Conservation (phyloP, 2,888 invertebrate species). For the Gymnoscelis rufifasciata region DNA sequence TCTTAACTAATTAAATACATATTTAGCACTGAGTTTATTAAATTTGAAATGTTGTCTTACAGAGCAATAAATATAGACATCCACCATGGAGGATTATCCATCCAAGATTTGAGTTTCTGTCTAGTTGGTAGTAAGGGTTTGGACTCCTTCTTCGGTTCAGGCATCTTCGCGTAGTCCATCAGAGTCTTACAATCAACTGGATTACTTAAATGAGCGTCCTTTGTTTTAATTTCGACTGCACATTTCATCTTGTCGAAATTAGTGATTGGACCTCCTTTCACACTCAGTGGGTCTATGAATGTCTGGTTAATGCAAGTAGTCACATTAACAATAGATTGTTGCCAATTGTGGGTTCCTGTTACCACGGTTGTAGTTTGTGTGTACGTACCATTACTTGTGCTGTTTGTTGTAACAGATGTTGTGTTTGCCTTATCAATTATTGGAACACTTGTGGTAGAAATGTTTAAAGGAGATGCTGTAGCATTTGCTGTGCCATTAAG, state of each 20-base stretch:
- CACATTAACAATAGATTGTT: slow-evolving; percentile 28
- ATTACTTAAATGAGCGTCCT: slow-evolving; percentile 40
- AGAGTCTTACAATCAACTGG: slow-evolving; percentile 53
- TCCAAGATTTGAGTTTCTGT: slow-evolving; percentile 53
- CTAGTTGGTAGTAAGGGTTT: slow-evolving; percentile 46
- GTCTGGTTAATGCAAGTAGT: slow-evolving; percentile 42
- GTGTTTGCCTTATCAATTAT: neutral
- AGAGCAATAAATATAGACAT: slow-evolving; percentile 60
- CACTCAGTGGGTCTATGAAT: slow-evolving; percentile 50
- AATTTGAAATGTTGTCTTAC: slow-evolving; percentile 24
- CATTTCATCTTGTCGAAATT: slow-evolving; percentile 51
- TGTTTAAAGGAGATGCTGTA: neutral
- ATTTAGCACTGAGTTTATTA: no score
- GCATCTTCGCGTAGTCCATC: slow-evolving; percentile 55
- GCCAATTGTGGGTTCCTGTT: neutral
- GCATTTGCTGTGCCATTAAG: neutral
- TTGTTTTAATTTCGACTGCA: slow-evolving; percentile 55
- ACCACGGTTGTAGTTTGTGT: slow-evolving; percentile 24
- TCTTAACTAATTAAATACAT: no score
- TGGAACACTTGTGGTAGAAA: neutral
- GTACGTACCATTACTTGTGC: slow-evolving; percentile 11
- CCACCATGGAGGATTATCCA: slow-evolving; percentile 69
- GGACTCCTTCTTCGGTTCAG: slow-evolving; percentile 45
- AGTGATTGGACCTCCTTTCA: slow-evolving; percentile 48
- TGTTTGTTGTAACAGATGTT: neutral